phyloP scores from a whole-genome alignment of 2,113 vertebrate genomes.

The Amia ocellicauda region DNA sequence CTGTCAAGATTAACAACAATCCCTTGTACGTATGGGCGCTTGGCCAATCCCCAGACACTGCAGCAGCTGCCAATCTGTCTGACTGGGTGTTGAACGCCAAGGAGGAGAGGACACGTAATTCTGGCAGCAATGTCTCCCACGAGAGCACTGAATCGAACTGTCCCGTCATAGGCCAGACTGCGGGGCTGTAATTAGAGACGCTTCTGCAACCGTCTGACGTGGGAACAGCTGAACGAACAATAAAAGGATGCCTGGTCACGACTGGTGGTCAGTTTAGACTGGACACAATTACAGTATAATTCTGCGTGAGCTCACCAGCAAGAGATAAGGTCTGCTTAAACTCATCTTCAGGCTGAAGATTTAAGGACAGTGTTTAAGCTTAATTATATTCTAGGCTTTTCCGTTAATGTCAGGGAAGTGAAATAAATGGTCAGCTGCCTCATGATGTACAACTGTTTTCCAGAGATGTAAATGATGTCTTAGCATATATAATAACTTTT shows the following conservation, averaged over 20 bases:
- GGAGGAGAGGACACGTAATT: neutral
- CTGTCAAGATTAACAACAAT: neutral
- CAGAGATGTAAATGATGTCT: too few relatives aligned
- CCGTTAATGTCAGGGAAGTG: too few relatives aligned
- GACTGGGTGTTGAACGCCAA: neutral
- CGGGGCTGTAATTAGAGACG: neutral
- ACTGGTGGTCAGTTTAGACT: too few relatives aligned
- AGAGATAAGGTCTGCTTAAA: too few relatives aligned
- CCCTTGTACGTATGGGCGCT: neutral
- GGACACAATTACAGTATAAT: too few relatives aligned
- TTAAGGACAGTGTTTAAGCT: too few relatives aligned
- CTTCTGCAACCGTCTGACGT: neutral
- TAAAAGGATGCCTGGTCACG: neutral
- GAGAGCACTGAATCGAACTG: neutral
- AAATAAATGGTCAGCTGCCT: too few relatives aligned
- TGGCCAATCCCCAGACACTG: neutral
- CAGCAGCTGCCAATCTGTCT: neutral
- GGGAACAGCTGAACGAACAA: neutral
- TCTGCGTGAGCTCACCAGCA: too few relatives aligned
- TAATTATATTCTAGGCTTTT: too few relatives aligned
- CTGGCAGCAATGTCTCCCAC: neutral
- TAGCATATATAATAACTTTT: too few relatives aligned
- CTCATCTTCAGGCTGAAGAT: too few relatives aligned
- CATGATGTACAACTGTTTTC: too few relatives aligned
- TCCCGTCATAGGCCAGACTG: neutral